Percentiles rank a stretch among this genome's conserved stretches.
phyloP scores from a whole-genome alignment of 2,113 vertebrate species.

The Hemicordylus capensis region DNA sequence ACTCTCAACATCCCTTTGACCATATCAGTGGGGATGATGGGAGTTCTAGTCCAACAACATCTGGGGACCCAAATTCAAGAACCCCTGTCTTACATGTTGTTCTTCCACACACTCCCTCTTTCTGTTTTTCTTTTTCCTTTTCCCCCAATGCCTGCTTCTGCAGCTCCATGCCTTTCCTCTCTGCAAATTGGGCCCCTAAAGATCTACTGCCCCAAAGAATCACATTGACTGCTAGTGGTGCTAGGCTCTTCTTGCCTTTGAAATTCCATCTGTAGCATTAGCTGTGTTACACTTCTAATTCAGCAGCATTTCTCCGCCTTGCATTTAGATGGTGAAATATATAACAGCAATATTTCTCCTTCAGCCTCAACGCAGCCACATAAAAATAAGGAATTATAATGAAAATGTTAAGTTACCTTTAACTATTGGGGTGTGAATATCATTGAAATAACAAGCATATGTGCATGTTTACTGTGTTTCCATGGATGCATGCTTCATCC shows the following conservation, averaged over 20 bases:
- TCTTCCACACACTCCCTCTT: too few species aligned
- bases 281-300: background rate
- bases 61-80: too few species aligned
- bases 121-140: background rate
- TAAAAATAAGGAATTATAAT: constrained; percentile 7
- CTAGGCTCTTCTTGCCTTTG: background rate
- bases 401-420: constrained; percentile 14
- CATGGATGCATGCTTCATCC: background rate
- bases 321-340: background rate
- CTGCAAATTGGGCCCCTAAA: background rate
- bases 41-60: too few species aligned
- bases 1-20: too few species aligned
- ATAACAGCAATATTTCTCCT: background rate
- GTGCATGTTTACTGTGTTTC: background rate
- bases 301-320: background rate
- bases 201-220: background rate
- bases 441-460: constrained; percentile 9
- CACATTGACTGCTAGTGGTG: background rate
- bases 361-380: background rate
- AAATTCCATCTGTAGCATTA: background rate
- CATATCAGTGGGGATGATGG: too few species aligned
- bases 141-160: background rate
- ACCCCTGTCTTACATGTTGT: too few species aligned
- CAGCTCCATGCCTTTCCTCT: too few species aligned
- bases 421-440: background rate